phyloP scores from a whole-genome alignment of 2,888 invertebrate species.

The Drosophila sordidula region DNA sequence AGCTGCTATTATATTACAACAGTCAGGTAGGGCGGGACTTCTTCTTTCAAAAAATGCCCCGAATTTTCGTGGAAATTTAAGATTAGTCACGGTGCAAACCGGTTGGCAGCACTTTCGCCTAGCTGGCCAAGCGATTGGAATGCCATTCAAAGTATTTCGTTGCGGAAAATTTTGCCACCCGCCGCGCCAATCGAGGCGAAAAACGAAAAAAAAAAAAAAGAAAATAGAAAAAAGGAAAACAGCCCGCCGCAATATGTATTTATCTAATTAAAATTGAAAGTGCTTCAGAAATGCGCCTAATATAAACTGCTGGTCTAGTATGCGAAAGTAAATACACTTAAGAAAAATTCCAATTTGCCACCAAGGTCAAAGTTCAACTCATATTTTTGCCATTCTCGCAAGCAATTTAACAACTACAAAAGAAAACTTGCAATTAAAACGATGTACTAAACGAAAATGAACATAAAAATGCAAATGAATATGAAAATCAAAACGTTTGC shows the following conservation, averaged over 20 bases:
- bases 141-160: conserved; percentile 38
- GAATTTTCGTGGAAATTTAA: conserved; percentile 34
- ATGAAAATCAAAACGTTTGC: not conserved
- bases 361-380: conserved; percentile 21
- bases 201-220: not conserved
- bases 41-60: not conserved
- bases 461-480: not conserved
- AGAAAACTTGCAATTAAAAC: conserved; percentile 13
- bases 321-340: conserved; percentile 6
- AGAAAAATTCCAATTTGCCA: conserved; percentile 5
- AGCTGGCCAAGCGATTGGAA: conserved; percentile 21
- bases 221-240: no score
- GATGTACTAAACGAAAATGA: not conserved
- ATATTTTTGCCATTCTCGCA: not conserved
- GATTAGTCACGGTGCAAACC: conserved; percentile 44
- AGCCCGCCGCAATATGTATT: conserved; percentile 24
- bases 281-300: conserved; percentile 18
- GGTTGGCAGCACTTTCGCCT: conserved; percentile 20
- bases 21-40: not conserved
- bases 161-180: conserved; percentile 29
- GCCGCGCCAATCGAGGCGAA: conserved; percentile 3
- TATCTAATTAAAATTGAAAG: conserved; percentile 54
- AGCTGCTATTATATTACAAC: conserved; percentile 51
- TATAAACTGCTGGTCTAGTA: conserved; percentile 18
- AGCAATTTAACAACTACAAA: conserved; percentile 21